Evolutionary conservation across 2,113 vertebrate genomes (phyloP), one percentile per base, ranked within the genome.

Genomic region (Agapornis roseicollis): DNA sequence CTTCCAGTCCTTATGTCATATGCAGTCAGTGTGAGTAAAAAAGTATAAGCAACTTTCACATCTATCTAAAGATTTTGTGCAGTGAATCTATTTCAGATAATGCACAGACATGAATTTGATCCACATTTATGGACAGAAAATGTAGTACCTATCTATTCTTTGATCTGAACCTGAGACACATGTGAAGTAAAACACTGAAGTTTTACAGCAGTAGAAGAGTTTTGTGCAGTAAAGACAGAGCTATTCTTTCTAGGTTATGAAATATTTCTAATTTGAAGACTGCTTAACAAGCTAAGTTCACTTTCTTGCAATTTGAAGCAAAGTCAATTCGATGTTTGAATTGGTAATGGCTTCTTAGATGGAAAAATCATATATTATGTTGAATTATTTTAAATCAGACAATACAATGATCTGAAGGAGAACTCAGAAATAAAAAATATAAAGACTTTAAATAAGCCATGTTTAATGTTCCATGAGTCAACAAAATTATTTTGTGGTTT

Each of bases 401-500:
- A 95, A 95, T 91, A 96, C 93, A 96, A 86, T 77, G 5, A 92
- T 95, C 92, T 94, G 79, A 95, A 81, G 50, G 37, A 88, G 66
- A 91, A 94, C 35, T 90, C 73, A 41, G 89, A 90, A 90, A 96
- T 88, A 86, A 85, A 94, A 97, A 96, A 61, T 63, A 93, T 27
- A 77, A 95, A 85, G 47, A 41, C 50, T 95, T 96, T 94, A 88
- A 90, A 93, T 94, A 95, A 87, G 79, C 55, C 80, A 90, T 92
- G 66, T 63, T 97, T 96, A 88, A 95, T 93, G 73, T 96, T 88
- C 88, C 95, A 69, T 68, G 96, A 97, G 95, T 97, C 94, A 96
- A 96, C 79, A 97, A 95, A 94, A 96, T 95, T 95, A 91, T 90
- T 96, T 86, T 94, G 81, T 95, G 86, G 50, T 97, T 96, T 91